Evolutionary conservation across 2,888 invertebrate genomes (phyloP).

Genomic region (Patella depressa): DNA sequence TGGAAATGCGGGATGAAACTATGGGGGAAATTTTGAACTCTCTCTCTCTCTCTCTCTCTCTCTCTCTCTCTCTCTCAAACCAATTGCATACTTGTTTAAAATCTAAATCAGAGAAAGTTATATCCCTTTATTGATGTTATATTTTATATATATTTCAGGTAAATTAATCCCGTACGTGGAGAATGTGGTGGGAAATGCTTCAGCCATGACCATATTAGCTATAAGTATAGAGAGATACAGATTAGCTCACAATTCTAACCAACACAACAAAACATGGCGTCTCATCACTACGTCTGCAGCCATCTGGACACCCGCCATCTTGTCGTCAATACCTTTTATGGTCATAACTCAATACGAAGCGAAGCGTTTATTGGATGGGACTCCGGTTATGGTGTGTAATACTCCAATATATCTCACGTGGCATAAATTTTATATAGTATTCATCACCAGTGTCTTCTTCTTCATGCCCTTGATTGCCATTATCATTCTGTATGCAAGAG

Average conservation of each 20-base stretch:
- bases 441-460: constrained; percentile 87
- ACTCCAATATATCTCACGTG: constrained; percentile 82
- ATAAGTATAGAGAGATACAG: constrained; percentile 92
- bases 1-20: too few relatives aligned
- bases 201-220: constrained; percentile 90
- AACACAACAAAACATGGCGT: constrained; percentile 74
- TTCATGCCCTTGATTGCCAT: constrained; percentile 86
- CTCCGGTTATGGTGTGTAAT: constrained; percentile 82
- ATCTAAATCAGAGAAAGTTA: too few relatives aligned
- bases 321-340: constrained; percentile 80
- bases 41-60: too few relatives aligned
- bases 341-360: constrained; percentile 83
- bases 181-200: constrained; percentile 90
- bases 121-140: too few relatives aligned
- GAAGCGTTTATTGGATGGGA: constrained; percentile 79
- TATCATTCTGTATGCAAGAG: constrained; percentile 81
- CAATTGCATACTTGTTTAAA: too few relatives aligned
- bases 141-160: constrained; percentile 76
- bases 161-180: constrained; percentile 93
- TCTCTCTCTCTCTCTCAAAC: too few relatives aligned
- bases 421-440: constrained; percentile 81
- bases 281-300: constrained; percentile 65
- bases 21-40: too few relatives aligned
- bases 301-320: constrained; percentile 67
- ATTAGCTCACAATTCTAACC: constrained; percentile 89